Percentiles rank a stretch among this genome's conserved stretches.
phyloP scores from a whole-genome alignment of 2,888 invertebrate species.

The Rhagonycha fulva region DNA sequence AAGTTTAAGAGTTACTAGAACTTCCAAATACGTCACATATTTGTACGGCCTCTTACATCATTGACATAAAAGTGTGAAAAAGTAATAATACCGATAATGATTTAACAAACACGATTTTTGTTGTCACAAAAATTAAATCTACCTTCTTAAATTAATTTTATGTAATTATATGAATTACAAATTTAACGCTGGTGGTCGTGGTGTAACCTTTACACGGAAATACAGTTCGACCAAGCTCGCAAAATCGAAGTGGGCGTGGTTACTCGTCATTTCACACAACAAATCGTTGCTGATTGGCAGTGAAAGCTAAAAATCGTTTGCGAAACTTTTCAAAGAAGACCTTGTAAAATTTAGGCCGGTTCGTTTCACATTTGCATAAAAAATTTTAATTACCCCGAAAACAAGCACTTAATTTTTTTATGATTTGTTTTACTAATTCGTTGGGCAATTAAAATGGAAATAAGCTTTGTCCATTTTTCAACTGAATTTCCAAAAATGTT shows the following conservation, averaged over 20 bases:
- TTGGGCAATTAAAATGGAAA: too few species aligned
- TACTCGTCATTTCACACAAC: not conserved
- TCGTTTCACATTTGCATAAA: not conserved
- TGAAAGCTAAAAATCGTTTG: too few species aligned
- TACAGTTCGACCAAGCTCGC: not conserved
- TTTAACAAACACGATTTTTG: not conserved
- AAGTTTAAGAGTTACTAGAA: not conserved
- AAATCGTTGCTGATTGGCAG: not conserved
- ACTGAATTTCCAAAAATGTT: too few species aligned
- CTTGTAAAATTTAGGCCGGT: not conserved
- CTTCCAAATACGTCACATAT: not conserved
- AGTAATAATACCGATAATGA: not conserved
- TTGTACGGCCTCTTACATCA: not conserved
- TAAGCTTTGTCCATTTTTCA: too few species aligned
- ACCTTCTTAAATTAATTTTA: not conserved
- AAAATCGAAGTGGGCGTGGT: not conserved
- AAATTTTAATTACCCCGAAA: not conserved
- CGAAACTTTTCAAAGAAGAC: too few species aligned
- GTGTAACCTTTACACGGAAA: not conserved
- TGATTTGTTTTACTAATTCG: too few species aligned
- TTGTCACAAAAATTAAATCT: not conserved
- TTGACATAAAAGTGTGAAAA: not conserved
- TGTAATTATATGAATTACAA: not conserved
- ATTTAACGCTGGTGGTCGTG: not conserved
- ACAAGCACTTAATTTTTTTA: not conserved